phyloP scores from a whole-genome alignment of 2,888 invertebrate species.

The Autographa pulchrina region DNA sequence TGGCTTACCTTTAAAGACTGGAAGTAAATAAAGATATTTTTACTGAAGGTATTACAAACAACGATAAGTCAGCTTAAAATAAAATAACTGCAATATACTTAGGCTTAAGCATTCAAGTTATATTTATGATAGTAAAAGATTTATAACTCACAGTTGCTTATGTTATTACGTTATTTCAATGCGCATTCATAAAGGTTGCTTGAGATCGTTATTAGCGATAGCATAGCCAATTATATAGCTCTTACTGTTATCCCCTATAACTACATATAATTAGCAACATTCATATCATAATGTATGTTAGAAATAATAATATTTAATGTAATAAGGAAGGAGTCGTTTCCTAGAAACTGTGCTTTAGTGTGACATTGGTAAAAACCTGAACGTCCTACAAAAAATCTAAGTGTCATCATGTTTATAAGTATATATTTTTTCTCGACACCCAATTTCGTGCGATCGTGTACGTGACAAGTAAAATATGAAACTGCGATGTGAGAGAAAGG shows the following conservation, averaged over 20 bases:
- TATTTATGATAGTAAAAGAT: conserved; percentile 1
- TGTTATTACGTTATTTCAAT: conserved; percentile 6
- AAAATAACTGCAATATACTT: background rate
- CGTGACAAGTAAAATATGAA: conserved; percentile 41
- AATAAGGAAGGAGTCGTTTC: background rate
- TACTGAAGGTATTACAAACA: background rate
- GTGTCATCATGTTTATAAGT: background rate
- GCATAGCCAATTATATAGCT: conserved; percentile 1
- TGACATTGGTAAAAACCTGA: background rate
- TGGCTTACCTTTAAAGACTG: background rate
- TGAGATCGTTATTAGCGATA: conserved; percentile 9
- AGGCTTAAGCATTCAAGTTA: background rate
- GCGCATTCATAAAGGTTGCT: conserved; percentile 7
- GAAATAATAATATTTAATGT: background rate
- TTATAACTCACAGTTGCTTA: conserved; percentile 1
- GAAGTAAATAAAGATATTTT: background rate
- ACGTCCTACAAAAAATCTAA: background rate
- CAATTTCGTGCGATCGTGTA: conserved; percentile 20
- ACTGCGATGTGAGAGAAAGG: conserved; percentile 46
- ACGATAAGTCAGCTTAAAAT: background rate
- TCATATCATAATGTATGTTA: background rate
- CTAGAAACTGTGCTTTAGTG: background rate
- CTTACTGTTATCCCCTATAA: conserved; percentile 3
- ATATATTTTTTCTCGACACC: background rate
- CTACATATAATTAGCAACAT: background rate